Evolutionary conservation across 2,113 vertebrate species (phyloP).

Genomic region (Egretta garzetta): DNA sequence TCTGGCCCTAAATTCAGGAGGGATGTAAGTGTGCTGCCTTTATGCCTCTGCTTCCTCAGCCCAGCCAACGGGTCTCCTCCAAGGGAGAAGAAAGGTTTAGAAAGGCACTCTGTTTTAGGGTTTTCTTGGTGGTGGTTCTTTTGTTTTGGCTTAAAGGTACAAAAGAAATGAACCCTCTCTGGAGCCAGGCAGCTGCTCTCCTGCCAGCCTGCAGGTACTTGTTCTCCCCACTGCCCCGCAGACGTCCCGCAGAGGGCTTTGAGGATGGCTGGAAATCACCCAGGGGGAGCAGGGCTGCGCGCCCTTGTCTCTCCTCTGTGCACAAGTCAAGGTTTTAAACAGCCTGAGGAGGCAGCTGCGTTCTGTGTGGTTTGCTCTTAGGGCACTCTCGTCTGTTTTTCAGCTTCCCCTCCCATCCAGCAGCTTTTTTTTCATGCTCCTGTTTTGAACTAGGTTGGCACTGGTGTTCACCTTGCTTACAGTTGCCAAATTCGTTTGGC

Average conservation of each 20-base stretch:
- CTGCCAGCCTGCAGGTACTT: not conserved
- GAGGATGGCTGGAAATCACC: not conserved
- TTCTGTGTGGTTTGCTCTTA: not conserved
- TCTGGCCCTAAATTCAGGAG: not conserved
- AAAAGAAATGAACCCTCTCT: not conserved
- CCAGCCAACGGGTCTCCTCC: not conserved
- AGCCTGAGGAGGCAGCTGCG: not conserved
- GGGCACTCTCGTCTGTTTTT: not conserved
- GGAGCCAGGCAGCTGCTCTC: not conserved
- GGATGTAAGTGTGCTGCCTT: not conserved
- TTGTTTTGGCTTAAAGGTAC: not conserved
- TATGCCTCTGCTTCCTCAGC: not conserved
- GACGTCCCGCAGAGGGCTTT: not conserved
- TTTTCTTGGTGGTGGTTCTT: not conserved
- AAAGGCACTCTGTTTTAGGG: not conserved
- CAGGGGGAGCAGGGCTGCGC: not conserved
- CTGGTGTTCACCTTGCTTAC: not conserved
- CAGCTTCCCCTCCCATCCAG: not conserved
- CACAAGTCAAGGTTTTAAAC: accelerated
- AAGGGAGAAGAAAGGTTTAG: not conserved
- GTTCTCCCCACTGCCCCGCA: accelerated
- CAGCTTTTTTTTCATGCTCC: not conserved
- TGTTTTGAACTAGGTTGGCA: not conserved
- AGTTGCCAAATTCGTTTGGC: not conserved
- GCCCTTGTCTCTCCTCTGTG: not conserved